Conservation (phyloP, 1,140 invertebrate species). For the Drosophila tani region DNA sequence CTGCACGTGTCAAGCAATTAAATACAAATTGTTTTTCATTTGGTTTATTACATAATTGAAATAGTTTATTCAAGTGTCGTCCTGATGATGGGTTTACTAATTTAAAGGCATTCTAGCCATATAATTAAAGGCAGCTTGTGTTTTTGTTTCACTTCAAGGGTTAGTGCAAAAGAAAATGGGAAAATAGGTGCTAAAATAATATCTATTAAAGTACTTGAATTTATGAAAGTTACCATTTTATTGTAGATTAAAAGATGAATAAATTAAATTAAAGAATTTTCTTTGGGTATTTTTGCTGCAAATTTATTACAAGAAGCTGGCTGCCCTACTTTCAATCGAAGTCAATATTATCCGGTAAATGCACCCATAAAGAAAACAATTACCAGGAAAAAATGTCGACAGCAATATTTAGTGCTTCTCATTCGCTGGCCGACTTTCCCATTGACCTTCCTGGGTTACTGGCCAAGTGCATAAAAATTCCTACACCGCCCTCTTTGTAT, state of each 20-base stretch:
- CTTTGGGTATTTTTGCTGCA: background rate
- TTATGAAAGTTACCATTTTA: background rate
- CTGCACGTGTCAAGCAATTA: conserved; percentile 35
- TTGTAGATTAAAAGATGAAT: background rate
- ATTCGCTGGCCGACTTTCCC: conserved; percentile 17
- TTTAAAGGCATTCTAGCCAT: background rate
- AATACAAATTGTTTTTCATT: conserved; percentile 44
- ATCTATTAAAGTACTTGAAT: background rate
- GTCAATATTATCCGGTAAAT: conserved; percentile 10
- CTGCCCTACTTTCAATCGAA: background rate
- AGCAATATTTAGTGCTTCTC: conserved; percentile 31
- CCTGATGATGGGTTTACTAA: background rate
- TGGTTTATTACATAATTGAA: conserved; percentile 26
- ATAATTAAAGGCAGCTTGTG: background rate
- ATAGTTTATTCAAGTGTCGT: conserved; percentile 23
- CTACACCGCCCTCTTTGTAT: conserved; percentile 33
- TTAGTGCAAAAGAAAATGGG: too few species aligned
- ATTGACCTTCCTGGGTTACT: conserved; percentile 5
- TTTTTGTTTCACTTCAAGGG: too few species aligned
- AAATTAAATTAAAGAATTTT: background rate
- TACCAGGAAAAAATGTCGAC: conserved; percentile 26
- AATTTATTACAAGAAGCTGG: background rate
- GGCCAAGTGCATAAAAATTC: conserved; percentile 12
- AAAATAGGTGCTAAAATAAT: background rate
- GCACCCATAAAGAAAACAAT: conserved; percentile 37